phyloP scores from a whole-genome alignment of 2,797 vertebrate genomes.

The Poliocrania exsul region DNA sequence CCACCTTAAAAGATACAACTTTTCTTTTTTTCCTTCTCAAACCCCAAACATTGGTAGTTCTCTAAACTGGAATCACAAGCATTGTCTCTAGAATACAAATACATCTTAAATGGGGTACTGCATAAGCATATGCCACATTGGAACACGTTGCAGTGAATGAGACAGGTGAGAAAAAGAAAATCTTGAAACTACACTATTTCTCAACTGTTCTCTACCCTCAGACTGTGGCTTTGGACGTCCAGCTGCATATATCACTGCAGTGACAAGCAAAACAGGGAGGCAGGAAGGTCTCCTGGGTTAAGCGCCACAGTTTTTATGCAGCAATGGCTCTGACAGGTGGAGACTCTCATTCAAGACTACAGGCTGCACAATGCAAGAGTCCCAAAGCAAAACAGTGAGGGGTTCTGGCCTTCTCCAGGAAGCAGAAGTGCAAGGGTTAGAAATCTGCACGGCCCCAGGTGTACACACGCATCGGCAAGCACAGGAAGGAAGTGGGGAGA shows the following conservation, averaged over 20 bases:
- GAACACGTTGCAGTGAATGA: not conserved
- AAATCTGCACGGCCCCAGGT: not conserved
- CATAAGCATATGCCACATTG: not conserved
- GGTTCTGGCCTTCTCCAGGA: not conserved
- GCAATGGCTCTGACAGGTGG: not conserved
- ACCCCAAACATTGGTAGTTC: accelerated
- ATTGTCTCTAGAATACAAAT: not conserved
- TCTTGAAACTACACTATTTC: not conserved
- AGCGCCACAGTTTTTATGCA: not conserved
- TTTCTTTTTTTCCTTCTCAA: not conserved
- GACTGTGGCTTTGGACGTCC: not conserved
- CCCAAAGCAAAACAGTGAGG: not conserved
- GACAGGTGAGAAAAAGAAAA: not conserved
- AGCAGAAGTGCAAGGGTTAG: not conserved
- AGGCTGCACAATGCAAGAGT: not conserved
- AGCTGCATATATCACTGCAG: not conserved
- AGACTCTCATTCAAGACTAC: not conserved
- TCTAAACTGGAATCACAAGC: not conserved
- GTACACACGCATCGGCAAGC: accelerated
- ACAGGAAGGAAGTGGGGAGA: not conserved
- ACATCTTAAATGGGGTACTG: not conserved
- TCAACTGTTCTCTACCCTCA: not conserved
- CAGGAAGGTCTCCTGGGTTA: not conserved
- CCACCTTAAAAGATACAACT: not conserved
- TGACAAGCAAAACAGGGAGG: not conserved